Conservation (phyloP, 2,888 invertebrate genomes). For the Azorinus chamasolen region DNA sequence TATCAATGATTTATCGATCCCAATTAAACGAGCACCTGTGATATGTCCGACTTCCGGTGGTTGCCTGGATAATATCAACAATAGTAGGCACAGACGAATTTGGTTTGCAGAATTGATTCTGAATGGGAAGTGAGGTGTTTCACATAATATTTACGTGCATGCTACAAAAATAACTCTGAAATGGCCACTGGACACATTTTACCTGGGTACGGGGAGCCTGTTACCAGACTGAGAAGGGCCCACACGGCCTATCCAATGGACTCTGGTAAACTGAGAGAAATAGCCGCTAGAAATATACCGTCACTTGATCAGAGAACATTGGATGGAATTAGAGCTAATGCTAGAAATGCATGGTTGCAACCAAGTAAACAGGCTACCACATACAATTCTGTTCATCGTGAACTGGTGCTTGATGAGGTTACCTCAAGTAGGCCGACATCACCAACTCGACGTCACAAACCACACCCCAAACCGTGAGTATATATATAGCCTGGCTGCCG, state of each 20-base stretch:
- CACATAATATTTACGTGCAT: too few relatives aligned
- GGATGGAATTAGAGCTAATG: slow-evolving; percentile 72
- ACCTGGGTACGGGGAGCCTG: slow-evolving; percentile 81
- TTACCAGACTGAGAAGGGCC: slow-evolving; percentile 72
- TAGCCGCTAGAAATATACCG: slow-evolving; percentile 60
- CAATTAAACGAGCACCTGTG: slow-evolving; percentile 16
- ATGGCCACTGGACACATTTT: slow-evolving; percentile 82
- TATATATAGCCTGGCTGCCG: not conserved
- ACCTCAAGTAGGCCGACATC: slow-evolving; percentile 74
- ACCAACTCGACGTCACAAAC: slow-evolving; percentile 79
- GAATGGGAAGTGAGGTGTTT: not conserved
- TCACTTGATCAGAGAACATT: slow-evolving; percentile 65
- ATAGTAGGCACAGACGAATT: not conserved
- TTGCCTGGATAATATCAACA: slow-evolving; percentile 53
- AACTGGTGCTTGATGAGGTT: slow-evolving; percentile 65
- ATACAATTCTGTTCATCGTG: slow-evolving; percentile 74
- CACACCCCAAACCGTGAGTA: slow-evolving; percentile 82
- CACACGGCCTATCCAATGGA: slow-evolving; percentile 76
- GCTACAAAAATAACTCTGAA: not conserved
- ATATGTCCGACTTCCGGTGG: slow-evolving; percentile 47
- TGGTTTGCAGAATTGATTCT: not conserved
- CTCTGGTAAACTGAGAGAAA: slow-evolving; percentile 65
- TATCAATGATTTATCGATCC: not conserved
- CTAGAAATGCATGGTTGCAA: slow-evolving; percentile 74
- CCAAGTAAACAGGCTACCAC: slow-evolving; percentile 71